Evolutionary conservation across 2,797 vertebrate species (phyloP).

Genomic region (Muscicapa comitata): DNA sequence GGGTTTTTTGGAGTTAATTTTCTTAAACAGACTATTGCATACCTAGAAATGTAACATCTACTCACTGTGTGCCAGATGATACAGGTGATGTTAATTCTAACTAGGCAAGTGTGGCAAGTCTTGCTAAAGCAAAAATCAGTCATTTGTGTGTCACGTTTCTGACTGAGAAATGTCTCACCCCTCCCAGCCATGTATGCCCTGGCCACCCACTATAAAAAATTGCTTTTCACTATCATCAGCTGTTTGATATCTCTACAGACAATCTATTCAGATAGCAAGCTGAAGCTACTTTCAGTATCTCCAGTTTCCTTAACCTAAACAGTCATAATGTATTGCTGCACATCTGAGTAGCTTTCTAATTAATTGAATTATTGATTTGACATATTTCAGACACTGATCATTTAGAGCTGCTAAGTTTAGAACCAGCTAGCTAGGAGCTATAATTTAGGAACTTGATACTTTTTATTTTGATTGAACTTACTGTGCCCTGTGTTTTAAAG

Average conservation of each 20-base stretch:
- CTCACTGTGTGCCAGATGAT: not conserved
- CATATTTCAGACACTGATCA: not conserved
- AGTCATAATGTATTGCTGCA: not conserved
- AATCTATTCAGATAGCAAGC: not conserved
- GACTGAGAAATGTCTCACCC: not conserved
- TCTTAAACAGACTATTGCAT: not conserved
- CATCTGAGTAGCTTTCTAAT: conserved; percentile 1
- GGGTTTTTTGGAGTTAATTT: not conserved
- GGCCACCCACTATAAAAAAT: not conserved
- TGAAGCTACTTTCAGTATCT: not conserved
- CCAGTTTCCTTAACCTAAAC: not conserved
- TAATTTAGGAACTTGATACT: not conserved
- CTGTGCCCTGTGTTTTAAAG: not conserved
- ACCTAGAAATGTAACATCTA: not conserved
- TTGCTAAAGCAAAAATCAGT: not conserved
- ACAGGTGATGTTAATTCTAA: not conserved
- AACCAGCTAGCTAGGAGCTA: not conserved
- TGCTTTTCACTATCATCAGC: not conserved
- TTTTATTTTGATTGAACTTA: not conserved
- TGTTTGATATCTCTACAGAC: not conserved
- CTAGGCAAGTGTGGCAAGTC: not conserved
- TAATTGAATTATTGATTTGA: conserved; percentile 16
- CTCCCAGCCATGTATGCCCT: not conserved
- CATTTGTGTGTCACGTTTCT: not conserved
- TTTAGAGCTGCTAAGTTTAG: not conserved